A percentile compares a stretch with the other conserved stretches of the same genome.
Evolutionary conservation across 2,888 invertebrate genomes (phyloP).

Genomic region (Oeneis ivallda): DNA sequence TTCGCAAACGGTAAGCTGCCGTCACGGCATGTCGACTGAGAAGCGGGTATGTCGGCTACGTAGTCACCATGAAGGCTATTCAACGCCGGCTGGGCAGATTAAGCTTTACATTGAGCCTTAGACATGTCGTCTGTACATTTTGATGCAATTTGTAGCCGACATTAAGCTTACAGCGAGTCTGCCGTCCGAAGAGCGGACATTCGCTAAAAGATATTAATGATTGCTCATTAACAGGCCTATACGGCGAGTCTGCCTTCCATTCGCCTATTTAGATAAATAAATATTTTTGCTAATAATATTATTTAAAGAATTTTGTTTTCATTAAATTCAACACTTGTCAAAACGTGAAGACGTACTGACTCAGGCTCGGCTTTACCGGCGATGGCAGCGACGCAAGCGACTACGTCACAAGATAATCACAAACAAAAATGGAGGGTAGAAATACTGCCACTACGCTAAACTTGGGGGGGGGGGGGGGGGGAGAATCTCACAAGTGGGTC

Average conservation of each 20-base stretch:
- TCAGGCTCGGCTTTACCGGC: neutral
- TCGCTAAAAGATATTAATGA: too few relatives aligned
- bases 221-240: too few relatives aligned
- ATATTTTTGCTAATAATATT: neutral
- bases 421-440: neutral
- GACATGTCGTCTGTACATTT: too few relatives aligned
- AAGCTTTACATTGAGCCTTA: too few relatives aligned
- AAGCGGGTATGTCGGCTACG: neutral
- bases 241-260: neutral
- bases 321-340: neutral
- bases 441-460: too few relatives aligned
- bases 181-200: neutral
- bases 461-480: too few relatives aligned
- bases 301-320: too few relatives aligned
- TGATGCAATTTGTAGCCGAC: neutral
- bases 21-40: neutral
- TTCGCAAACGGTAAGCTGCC: neutral
- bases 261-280: neutral
- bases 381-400: neutral
- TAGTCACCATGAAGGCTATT: neutral
- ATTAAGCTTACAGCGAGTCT: neutral
- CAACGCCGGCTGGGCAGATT: neutral
- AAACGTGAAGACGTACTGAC: slow-evolving; percentile 5
- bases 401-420: neutral
- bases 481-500: too few relatives aligned